These are phyloP conservation scores for Aurelia aurita DNA, from an alignment of 30 jellyfish, hydroid and myxozoan genomes.

Conservation along the genomic window DNA sequence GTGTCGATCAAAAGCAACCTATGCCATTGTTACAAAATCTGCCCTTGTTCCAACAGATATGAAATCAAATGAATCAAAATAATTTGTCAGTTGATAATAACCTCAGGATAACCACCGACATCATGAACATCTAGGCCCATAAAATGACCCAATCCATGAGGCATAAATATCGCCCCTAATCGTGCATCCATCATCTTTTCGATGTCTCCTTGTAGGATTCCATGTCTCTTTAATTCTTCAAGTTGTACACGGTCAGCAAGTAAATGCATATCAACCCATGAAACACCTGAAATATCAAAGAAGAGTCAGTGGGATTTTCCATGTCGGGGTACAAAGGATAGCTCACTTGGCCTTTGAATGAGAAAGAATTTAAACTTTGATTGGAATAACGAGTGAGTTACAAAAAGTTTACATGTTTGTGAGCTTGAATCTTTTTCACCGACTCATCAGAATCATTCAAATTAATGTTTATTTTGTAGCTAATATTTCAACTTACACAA, in stretches of 20 bases:
- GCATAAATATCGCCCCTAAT: conserved; percentile 91
- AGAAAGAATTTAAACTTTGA: too few species aligned
- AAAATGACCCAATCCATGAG: conserved; percentile 96
- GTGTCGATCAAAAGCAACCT: too few species aligned
- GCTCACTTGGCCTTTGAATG: too few species aligned
- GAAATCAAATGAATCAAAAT: background rate
- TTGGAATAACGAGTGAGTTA: too few species aligned
- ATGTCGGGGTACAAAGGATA: too few species aligned
- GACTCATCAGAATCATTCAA: too few species aligned
- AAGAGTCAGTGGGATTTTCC: background rate
- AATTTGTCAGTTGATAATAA: background rate
- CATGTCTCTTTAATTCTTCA: conserved; percentile 87
- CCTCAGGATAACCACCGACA: conserved; percentile 89
- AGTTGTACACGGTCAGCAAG: conserved; percentile 88
- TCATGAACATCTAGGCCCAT: conserved; percentile 97
- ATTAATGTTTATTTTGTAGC: too few species aligned
- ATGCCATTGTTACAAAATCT: too few species aligned
- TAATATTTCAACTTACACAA: too few species aligned
- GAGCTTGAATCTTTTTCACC: too few species aligned
- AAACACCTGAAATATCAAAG: conserved; percentile 68
- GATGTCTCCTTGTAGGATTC: conserved; percentile 86
- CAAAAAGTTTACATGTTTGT: too few species aligned
- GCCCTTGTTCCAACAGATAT: too few species aligned
- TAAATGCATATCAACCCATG: conserved; percentile 93
- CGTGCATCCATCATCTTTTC: conserved; percentile 93